Conservation (phyloP, 2,113 vertebrate species). For the Chauna torquata region DNA sequence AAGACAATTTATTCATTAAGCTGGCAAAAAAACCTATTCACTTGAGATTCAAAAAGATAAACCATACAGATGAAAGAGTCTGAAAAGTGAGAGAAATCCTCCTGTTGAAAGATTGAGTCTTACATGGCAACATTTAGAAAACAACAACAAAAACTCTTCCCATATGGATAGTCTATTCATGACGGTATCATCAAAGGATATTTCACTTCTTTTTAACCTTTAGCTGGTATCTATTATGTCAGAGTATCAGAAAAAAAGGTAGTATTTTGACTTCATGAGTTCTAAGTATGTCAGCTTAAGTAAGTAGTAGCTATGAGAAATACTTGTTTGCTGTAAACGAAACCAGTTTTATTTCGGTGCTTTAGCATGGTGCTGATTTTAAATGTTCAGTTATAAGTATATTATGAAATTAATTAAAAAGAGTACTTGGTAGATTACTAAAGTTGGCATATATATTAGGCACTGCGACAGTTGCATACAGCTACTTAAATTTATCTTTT, state of each 20-base stretch:
- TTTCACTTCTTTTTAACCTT: not conserved
- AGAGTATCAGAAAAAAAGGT: not conserved
- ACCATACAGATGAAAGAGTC: not conserved
- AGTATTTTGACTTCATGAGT: not conserved
- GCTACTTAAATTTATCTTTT: not conserved
- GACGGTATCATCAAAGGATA: not conserved
- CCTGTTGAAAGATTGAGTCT: not conserved
- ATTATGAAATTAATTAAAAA: not conserved
- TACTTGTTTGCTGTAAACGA: not conserved
- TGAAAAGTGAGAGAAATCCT: not conserved
- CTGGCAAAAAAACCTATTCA: not conserved
- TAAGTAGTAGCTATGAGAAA: not conserved
- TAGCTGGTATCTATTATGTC: not conserved
- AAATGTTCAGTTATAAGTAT: not conserved
- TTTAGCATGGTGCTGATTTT: not conserved
- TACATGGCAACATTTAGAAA: not conserved
- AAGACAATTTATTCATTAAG: not conserved
- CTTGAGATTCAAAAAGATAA: not conserved
- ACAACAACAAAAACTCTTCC: not conserved
- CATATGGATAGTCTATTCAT: not conserved
- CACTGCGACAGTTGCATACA: not conserved
- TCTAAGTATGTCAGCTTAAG: not conserved
- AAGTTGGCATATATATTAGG: not conserved
- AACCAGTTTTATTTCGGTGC: not conserved
- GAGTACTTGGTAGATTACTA: not conserved